phyloP scores from a whole-genome alignment of 2,797 vertebrate species.

The Periophthalmus magnuspinnatus region DNA sequence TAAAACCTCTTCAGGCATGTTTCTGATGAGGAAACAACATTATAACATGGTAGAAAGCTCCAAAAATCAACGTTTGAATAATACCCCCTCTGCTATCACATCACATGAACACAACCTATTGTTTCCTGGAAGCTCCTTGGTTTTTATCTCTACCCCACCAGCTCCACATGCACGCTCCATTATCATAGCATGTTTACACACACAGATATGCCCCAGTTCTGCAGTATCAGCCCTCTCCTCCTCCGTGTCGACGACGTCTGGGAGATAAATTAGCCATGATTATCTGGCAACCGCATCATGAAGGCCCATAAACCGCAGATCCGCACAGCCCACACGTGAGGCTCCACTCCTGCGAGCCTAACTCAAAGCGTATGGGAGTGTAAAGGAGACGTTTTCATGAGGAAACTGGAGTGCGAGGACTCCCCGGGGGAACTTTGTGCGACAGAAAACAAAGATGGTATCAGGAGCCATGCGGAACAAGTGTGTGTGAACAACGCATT shows the following conservation, averaged over 20 bases:
- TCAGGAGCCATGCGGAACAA: constrained; percentile 28
- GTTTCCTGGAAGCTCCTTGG: neutral
- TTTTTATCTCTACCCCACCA: neutral
- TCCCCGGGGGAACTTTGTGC: constrained; percentile 36
- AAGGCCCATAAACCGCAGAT: constrained; percentile 41
- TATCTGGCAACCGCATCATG: constrained; percentile 42
- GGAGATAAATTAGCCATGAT: constrained; percentile 68
- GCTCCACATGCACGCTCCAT: neutral
- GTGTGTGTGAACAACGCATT: constrained; percentile 25
- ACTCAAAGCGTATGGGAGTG: neutral
- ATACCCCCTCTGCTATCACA: neutral
- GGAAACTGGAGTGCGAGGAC: constrained; percentile 36
- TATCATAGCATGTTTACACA: neutral
- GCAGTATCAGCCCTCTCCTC: constrained; percentile 41
- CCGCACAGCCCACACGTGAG: constrained; percentile 30
- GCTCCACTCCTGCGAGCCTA: neutral
- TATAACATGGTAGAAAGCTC: no score
- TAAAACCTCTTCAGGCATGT: no score
- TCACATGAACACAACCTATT: neutral
- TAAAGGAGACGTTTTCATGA: constrained; percentile 25
- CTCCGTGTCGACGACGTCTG: constrained; percentile 54
- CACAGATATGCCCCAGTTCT: neutral
- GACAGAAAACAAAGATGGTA: constrained; percentile 33
- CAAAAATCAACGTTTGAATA: no score
- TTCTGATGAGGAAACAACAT: no score